These are phyloP conservation scores for Acromyrmex heyeri DNA, from an alignment of 1,140 invertebrate species.

Conservation along the genomic window DNA sequence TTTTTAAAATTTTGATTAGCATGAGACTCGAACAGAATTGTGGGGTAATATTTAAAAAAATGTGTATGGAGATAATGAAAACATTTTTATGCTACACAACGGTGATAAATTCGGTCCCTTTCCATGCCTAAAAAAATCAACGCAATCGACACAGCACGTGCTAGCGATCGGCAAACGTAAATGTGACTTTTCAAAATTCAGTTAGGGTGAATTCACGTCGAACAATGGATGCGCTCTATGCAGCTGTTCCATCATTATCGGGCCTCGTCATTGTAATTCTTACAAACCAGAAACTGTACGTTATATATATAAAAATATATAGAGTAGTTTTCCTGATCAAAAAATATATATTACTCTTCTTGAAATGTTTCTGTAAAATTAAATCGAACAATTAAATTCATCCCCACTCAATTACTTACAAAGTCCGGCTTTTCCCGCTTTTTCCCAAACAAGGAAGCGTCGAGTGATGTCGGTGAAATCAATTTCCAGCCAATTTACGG, in stretches of 20 bases:
- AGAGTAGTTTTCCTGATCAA: not conserved
- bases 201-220: slow-evolving; percentile 83
- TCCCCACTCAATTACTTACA: slow-evolving; percentile 7
- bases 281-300: slow-evolving; percentile 60
- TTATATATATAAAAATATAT: not conserved
- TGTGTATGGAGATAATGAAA: not conserved
- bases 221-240: slow-evolving; percentile 73
- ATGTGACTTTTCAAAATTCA: slow-evolving; percentile 83
- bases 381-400: slow-evolving; percentile 27
- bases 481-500: slow-evolving; percentile 83
- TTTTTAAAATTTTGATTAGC: not conserved
- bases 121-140: slow-evolving; percentile 52
- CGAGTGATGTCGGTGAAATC: slow-evolving; percentile 80
- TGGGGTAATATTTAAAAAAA: not conserved
- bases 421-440: slow-evolving; percentile 24
- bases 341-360: not conserved
- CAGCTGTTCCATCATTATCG: slow-evolving; percentile 82
- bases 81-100: not conserved
- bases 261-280: slow-evolving; percentile 74
- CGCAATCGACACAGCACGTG: slow-evolving; percentile 67
- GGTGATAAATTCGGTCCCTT: slow-evolving; percentile 24
- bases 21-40: not conserved
- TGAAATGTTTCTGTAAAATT: not conserved
- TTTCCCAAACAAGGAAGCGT: slow-evolving; percentile 12
- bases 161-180: slow-evolving; percentile 63